Percentiles rank a stretch among this genome's conserved stretches.
phyloP scores from a whole-genome alignment of 2,888 invertebrate genomes.

The Meiosimyza decipiens region DNA sequence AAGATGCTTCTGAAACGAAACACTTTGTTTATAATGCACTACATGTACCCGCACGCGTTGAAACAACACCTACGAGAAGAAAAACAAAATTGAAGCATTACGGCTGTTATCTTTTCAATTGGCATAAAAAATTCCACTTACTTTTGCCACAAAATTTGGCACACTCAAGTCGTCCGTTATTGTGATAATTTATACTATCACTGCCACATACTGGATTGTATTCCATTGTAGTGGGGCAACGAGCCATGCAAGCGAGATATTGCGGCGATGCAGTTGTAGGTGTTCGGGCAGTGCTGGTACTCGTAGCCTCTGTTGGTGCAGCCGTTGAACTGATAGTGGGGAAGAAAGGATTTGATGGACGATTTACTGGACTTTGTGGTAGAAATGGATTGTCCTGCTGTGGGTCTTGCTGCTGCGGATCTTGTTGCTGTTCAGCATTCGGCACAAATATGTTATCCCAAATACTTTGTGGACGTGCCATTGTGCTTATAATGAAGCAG shows the following conservation, averaged over 20 bases:
- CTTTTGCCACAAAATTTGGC: slow-evolving; percentile 60
- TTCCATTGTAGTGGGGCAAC: slow-evolving; percentile 58
- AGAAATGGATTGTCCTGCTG: neutral
- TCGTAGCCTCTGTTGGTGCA: neutral
- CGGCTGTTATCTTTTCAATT: neutral
- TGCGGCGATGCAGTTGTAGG: slow-evolving; percentile 49
- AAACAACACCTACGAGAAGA: slow-evolving; percentile 42
- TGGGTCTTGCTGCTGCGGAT: too few relatives aligned
- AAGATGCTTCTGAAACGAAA: too few relatives aligned
- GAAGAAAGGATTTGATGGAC: slow-evolving; percentile 8
- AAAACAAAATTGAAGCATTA: neutral
- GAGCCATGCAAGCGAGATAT: slow-evolving; percentile 52
- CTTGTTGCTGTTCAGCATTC: slow-evolving; percentile 2
- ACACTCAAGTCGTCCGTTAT: slow-evolving; percentile 56
- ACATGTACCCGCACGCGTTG: slow-evolving; percentile 45
- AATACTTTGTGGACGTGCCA: slow-evolving; percentile 31
- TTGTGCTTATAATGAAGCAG: too few relatives aligned
- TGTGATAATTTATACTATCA: slow-evolving; percentile 59
- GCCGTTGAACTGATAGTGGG: neutral
- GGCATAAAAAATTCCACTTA: slow-evolving; percentile 46
- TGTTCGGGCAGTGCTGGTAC: neutral
- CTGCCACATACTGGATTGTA: slow-evolving; percentile 66
- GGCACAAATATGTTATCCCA: slow-evolving; percentile 23
- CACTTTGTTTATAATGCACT: slow-evolving; percentile 29
- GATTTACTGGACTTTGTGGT: neutral